Evolutionary conservation across 2,113 vertebrate genomes (phyloP).

Genomic region (Rhadina sibilatrix): DNA sequence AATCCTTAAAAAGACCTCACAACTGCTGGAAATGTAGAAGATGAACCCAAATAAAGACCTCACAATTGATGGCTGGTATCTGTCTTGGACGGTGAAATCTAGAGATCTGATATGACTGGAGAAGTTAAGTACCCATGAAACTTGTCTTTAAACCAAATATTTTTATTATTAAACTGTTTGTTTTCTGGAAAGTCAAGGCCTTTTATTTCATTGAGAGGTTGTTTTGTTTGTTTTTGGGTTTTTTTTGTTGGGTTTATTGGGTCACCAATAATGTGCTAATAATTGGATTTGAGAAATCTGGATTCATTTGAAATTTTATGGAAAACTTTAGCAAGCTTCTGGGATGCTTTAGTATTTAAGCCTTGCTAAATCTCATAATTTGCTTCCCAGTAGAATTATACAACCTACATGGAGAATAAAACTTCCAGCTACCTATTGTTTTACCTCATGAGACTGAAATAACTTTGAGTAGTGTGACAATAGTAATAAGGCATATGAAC

Average conservation of each 20-base stretch:
- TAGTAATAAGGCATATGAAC: neutral
- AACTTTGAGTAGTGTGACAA: neutral
- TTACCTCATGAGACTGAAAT: neutral
- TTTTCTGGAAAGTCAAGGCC: neutral
- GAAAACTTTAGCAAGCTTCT: neutral
- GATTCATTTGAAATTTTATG: neutral
- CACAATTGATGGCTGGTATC: neutral
- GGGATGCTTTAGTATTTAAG: neutral
- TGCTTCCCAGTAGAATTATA: neutral
- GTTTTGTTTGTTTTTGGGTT: too few relatives aligned
- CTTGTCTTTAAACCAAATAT: neutral
- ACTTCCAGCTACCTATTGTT: neutral
- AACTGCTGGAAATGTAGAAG: neutral
- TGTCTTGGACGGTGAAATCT: neutral
- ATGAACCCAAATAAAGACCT: neutral
- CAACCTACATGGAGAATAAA: neutral
- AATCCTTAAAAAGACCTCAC: neutral
- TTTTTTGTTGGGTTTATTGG: neutral
- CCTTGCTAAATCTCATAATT: neutral
- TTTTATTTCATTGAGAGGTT: neutral
- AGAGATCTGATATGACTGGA: neutral
- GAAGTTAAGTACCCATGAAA: neutral
- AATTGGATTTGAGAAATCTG: neutral
- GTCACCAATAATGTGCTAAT: neutral
- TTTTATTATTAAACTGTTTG: neutral